Evolutionary conservation across 2,113 vertebrate species (phyloP).

Genomic region (Dascyllus trimaculatus): DNA sequence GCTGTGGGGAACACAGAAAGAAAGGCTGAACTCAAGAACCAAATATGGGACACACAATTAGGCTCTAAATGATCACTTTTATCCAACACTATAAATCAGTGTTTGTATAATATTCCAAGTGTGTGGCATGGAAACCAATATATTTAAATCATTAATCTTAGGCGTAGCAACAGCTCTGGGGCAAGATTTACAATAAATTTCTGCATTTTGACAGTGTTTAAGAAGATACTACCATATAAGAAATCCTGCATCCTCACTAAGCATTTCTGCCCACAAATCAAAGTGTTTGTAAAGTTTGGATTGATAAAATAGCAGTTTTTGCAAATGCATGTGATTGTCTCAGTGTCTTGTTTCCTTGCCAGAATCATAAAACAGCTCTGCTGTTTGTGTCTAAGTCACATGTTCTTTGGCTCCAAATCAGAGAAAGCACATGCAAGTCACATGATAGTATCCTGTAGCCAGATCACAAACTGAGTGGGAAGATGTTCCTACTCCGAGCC

Average conservation of each 20-base stretch:
- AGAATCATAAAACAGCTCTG: conserved; percentile 31
- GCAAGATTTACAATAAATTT: neutral
- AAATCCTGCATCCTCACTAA: too few relatives aligned
- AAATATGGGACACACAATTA: neutral
- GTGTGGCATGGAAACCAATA: too few relatives aligned
- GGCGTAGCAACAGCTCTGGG: neutral
- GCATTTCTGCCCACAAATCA: too few relatives aligned
- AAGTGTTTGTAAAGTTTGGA: neutral
- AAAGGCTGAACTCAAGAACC: neutral
- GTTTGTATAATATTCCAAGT: neutral
- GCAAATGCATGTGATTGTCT: neutral
- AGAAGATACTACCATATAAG: too few relatives aligned
- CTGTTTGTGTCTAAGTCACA: conserved; percentile 42
- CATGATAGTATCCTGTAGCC: conserved; percentile 23
- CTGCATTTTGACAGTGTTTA: neutral
- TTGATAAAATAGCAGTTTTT: conserved; percentile 9
- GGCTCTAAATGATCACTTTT: too few relatives aligned
- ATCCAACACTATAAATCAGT: neutral
- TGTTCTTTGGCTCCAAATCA: conserved; percentile 18
- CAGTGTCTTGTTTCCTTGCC: conserved; percentile 5
- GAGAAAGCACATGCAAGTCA: conserved; percentile 39
- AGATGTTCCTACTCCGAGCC: conserved; percentile 24
- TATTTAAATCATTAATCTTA: too few relatives aligned
- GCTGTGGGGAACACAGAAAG: conserved; percentile 79
- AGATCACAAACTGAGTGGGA: conserved; percentile 35